Percentiles rank a stretch among this genome's conserved stretches.
phyloP scores from a whole-genome alignment of 2,888 invertebrate species.

The Diploptera punctata region DNA sequence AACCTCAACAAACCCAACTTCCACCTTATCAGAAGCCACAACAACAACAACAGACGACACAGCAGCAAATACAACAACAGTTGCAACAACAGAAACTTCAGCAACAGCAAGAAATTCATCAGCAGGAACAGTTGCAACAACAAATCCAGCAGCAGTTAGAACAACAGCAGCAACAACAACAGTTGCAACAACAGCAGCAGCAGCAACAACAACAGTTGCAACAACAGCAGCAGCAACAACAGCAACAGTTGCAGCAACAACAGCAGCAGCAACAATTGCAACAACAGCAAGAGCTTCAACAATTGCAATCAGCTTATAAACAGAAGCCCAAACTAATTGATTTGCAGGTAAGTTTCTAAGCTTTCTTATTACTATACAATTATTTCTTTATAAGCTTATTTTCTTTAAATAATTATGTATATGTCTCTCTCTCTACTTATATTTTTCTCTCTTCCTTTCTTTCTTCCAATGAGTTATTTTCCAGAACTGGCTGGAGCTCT shows the following conservation, averaged over 20 bases:
- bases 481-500: constrained; percentile 9
- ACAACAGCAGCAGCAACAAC: neutral
- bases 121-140: neutral
- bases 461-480: neutral
- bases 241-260: neutral
- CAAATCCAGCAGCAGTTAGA: neutral
- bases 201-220: neutral
- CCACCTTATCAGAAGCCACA: neutral
- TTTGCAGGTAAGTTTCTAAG: neutral
- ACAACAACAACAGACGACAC: neutral
- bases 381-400: too few relatives aligned
- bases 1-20: neutral
- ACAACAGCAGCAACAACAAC: neutral
- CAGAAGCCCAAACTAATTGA: constrained; percentile 5
- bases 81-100: neutral
- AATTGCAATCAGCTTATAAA: neutral
- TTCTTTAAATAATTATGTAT: neutral
- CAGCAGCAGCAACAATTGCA: neutral
- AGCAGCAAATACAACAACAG: neutral
- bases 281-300: neutral
- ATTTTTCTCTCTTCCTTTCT: neutral
- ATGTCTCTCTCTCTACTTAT: neutral
- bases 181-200: neutral
- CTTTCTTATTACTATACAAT: too few relatives aligned
- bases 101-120: neutral